A percentile compares a stretch with the other conserved stretches of the same genome.
These are phyloP conservation scores for Plebejus melissa DNA, from an alignment of 2,888 invertebrate species.

Conservation along the genomic window DNA sequence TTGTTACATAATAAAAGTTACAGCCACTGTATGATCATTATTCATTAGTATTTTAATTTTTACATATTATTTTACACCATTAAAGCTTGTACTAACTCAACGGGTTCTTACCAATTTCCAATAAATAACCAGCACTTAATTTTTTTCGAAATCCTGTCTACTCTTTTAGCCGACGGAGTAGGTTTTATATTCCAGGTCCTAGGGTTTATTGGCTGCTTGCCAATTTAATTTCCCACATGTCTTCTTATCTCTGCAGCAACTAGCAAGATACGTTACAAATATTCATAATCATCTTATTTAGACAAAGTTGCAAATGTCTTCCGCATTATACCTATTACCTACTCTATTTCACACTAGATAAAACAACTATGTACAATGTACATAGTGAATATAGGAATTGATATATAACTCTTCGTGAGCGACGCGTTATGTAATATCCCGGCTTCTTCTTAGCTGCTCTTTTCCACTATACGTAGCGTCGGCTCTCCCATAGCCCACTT, in stretches of 20 bases:
- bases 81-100: too few species aligned
- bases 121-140: too few species aligned
- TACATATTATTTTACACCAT: too few species aligned
- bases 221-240: background rate
- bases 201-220: background rate
- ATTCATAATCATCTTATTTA: background rate
- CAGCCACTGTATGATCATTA: background rate
- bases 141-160: background rate
- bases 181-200: background rate
- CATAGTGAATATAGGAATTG: background rate
- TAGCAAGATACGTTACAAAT: background rate
- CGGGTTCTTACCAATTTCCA: too few species aligned
- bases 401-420: background rate
- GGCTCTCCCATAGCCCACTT: too few species aligned
- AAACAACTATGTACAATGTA: background rate
- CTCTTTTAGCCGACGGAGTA: background rate
- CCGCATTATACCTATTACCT: background rate
- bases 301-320: background rate
- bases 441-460: too few species aligned
- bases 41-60: background rate
- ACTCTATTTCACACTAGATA: background rate
- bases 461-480: too few species aligned
- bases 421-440: too few species aligned
- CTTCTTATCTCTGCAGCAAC: background rate
- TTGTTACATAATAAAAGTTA: background rate